Evolutionary conservation across 2,797 vertebrate genomes (phyloP).

Genomic region (Tolypeutes matacus): DNA sequence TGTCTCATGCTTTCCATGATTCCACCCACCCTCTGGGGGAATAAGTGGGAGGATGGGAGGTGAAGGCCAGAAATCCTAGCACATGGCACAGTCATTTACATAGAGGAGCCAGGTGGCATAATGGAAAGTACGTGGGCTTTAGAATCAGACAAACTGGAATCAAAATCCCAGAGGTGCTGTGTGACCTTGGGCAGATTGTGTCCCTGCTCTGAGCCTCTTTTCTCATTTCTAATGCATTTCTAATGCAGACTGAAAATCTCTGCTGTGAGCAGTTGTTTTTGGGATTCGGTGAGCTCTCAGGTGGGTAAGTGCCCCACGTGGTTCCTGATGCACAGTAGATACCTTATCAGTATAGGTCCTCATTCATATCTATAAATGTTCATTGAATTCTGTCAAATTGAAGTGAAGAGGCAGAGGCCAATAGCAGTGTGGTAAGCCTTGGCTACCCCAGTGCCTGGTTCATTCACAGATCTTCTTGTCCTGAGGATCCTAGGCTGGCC

Average conservation of each 20-base stretch:
- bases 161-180: not conserved
- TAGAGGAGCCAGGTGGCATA: not conserved
- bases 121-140: constrained; percentile 17
- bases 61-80: not conserved
- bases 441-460: not conserved
- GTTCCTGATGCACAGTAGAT: not conserved
- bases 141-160: not conserved
- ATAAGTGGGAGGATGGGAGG: not conserved
- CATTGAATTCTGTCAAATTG: not conserved
- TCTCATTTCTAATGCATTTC: no score
- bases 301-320: not conserved
- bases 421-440: not conserved
- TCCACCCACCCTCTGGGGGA: not conserved
- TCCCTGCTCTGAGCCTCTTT: not conserved
- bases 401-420: not conserved
- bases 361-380: not conserved
- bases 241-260: constrained; percentile 22
- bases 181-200: not conserved
- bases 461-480: not conserved
- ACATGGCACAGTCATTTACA: not conserved
- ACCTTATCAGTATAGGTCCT: not conserved
- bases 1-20: not conserved
- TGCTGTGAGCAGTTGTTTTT: not conserved
- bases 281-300: not conserved
- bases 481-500: not conserved